phyloP scores from a whole-genome alignment of 2,113 vertebrate species.

The Solea senegalensis region DNA sequence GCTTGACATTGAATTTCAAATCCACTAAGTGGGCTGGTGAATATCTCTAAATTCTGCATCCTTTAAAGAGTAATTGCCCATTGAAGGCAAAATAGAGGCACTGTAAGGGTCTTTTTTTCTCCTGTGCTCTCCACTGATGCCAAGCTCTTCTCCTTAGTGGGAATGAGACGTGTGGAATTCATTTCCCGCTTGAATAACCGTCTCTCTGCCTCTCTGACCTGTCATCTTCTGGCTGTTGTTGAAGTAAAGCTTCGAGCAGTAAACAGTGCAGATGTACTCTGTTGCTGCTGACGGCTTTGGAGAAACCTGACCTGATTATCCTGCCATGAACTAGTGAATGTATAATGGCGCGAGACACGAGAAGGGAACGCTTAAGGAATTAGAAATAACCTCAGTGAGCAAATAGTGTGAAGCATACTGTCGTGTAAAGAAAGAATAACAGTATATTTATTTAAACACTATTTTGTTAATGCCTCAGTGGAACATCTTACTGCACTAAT shows the following conservation, averaged over 20 bases:
- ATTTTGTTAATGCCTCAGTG: background rate
- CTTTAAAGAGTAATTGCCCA: background rate
- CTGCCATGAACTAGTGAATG: constrained; percentile 22
- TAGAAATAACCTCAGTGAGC: constrained; percentile 2
- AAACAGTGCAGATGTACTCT: constrained; percentile 26
- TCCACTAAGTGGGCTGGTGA: background rate
- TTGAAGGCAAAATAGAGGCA: background rate
- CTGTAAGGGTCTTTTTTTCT: constrained; percentile 17
- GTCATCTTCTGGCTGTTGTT: constrained; percentile 44
- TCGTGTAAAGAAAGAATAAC: background rate
- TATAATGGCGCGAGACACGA: constrained; percentile 23
- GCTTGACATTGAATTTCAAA: background rate
- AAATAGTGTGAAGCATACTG: background rate
- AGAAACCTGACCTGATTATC: constrained; percentile 2
- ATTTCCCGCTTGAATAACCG: constrained; percentile 47
- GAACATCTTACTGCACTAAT: too few species aligned
- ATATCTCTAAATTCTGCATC: constrained; percentile 8
- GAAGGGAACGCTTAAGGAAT: constrained; percentile 18
- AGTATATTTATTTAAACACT: too few species aligned
- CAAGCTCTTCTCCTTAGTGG: constrained; percentile 12
- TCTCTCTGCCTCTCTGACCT: constrained; percentile 47
- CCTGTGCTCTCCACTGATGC: constrained; percentile 21
- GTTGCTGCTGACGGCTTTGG: constrained; percentile 34
- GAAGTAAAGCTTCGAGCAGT: constrained; percentile 38
- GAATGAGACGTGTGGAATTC: constrained; percentile 53